Percentiles rank a stretch among this genome's conserved stretches.
phyloP scores from a whole-genome alignment of 2,113 vertebrate genomes.

The Apodemus speciosus region DNA sequence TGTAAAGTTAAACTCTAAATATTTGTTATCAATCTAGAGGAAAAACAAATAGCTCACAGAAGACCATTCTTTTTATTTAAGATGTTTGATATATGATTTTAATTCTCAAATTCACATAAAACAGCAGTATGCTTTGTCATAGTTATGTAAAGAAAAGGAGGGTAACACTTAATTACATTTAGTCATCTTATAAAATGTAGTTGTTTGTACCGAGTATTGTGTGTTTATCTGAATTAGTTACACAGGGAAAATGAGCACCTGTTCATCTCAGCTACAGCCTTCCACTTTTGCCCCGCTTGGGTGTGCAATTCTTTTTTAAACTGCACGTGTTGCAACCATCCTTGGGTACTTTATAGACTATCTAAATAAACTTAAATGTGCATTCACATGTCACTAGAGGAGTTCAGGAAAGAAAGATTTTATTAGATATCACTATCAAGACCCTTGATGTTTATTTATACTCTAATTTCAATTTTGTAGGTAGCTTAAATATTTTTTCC shows the following conservation, averaged over 20 bases:
- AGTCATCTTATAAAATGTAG: background rate
- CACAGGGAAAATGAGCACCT: background rate
- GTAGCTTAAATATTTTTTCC: constrained; percentile 72
- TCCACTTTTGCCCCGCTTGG: background rate
- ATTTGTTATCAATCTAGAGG: background rate
- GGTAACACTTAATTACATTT: background rate
- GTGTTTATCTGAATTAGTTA: background rate
- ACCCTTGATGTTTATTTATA: background rate
- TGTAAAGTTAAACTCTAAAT: constrained; percentile 20
- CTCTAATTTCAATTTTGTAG: constrained; percentile 13
- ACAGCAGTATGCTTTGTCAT: background rate
- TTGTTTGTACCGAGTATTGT: constrained; percentile 23
- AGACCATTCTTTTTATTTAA: constrained; percentile 23
- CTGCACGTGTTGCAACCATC: background rate
- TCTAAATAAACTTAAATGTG: constrained; percentile 45
- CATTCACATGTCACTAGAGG: background rate
- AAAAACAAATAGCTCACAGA: constrained; percentile 18
- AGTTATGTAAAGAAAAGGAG: constrained; percentile 27
- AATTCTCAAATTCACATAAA: constrained; percentile 42
- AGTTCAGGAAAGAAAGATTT: background rate
- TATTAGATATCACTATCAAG: constrained; percentile 49
- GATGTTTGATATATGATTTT: constrained; percentile 45
- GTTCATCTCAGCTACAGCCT: background rate
- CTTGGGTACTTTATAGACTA: constrained; percentile 1
- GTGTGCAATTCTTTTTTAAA: constrained; percentile 11